Evolutionary conservation across 2,113 vertebrate genomes (phyloP).

Genomic region (Cisticola juncidis): DNA sequence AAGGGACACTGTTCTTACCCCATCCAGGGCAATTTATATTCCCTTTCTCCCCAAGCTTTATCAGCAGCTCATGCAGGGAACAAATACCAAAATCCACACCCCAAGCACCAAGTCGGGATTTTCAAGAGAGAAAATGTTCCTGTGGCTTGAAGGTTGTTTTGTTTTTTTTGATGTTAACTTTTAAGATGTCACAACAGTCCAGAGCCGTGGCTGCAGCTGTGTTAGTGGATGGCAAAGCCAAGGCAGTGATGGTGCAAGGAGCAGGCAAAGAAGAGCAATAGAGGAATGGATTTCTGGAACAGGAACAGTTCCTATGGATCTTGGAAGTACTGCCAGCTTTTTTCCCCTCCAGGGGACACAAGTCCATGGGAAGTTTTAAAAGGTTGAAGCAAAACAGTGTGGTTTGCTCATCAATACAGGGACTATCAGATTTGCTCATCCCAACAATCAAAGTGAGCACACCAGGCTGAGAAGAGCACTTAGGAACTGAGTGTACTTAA

Average conservation of each 20-base stretch:
- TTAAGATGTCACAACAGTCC: not conserved
- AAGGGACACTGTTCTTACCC: not conserved
- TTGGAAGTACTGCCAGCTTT: not conserved
- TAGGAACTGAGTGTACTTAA: not conserved
- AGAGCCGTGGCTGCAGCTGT: not conserved
- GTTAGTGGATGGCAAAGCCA: not conserved
- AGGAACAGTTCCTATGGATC: not conserved
- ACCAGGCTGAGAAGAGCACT: not conserved
- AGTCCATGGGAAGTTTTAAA: not conserved
- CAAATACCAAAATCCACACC: not conserved
- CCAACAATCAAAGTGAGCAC: not conserved
- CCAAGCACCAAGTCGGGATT: not conserved
- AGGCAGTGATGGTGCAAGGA: not conserved
- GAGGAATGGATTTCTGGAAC: not conserved
- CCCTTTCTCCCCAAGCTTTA: not conserved
- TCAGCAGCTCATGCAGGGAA: not conserved
- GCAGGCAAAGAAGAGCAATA: not conserved
- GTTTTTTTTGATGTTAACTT: not conserved
- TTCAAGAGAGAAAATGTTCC: not conserved
- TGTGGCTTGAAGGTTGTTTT: not conserved
- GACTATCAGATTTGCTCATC: not conserved
- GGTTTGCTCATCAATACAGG: not conserved
- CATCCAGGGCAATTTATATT: not conserved
- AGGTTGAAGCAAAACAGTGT: not conserved
- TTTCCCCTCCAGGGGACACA: not conserved